phyloP scores from a whole-genome alignment of 2,797 vertebrate genomes.

The Hydrocynus forskahlii region DNA sequence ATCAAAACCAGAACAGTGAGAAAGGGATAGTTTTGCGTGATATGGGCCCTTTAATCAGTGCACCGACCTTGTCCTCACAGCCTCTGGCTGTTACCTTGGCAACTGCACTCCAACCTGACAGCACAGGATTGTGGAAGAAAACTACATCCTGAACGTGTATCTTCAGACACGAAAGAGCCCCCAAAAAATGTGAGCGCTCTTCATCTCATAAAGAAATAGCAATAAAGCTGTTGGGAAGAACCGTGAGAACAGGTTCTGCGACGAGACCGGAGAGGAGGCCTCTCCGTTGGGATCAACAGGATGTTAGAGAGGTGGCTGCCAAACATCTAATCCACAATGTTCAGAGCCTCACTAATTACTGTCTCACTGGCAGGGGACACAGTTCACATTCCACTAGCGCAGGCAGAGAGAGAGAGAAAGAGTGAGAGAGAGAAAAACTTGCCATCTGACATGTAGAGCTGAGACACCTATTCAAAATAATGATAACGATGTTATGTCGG shows the following conservation, averaged over 20 bases:
- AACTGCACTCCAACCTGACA: slow-evolving; percentile 35
- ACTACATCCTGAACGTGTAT: slow-evolving; percentile 7
- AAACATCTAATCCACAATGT: slow-evolving; percentile 34
- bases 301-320: slow-evolving; percentile 16
- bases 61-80: slow-evolving; percentile 3
- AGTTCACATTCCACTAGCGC: slow-evolving; percentile 39
- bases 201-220: not conserved
- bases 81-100: slow-evolving; percentile 42
- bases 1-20: too few species aligned
- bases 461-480: too few species aligned
- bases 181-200: not conserved
- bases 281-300: slow-evolving; percentile 8
- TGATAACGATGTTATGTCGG: too few species aligned
- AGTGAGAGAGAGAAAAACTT: not conserved
- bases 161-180: slow-evolving; percentile 12
- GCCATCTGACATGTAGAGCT: not conserved
- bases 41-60: too few species aligned
- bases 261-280: not conserved
- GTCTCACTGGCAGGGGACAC: slow-evolving; percentile 29
- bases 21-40: too few species aligned
- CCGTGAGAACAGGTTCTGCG: slow-evolving; percentile 24
- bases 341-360: slow-evolving; percentile 44
- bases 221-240: not conserved
- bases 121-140: not conserved
- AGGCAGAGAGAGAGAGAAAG: not conserved